Evolutionary conservation across 2,113 vertebrate genomes (phyloP), one percentile per base, ranked within the genome.

Genomic region (Psilopsiagon aurifrons): DNA sequence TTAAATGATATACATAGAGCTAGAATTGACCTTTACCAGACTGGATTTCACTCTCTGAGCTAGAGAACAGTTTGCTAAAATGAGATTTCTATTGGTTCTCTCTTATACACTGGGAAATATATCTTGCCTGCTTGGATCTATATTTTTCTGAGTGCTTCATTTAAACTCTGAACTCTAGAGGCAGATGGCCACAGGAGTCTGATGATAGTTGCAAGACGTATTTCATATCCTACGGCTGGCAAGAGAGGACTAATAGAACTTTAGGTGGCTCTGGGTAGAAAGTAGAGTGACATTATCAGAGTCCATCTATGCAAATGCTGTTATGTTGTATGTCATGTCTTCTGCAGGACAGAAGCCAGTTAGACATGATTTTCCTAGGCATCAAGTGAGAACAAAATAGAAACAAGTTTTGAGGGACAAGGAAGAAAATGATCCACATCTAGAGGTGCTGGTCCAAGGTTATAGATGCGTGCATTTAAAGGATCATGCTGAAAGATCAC

Each of bases 1-100:
- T 93, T 33, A 88, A 93, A 60, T 0, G 0, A 49, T 57, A 83
- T 13, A 73, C 27, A 51, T 1, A 81, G 46, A 64, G n/a, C 31
- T 81, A 70, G 84, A 82, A 75, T 2, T 87, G 86, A 96, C 93
- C 84, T 87, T 95, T 54, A 63, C 20, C n/a, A 92, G 44, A 11
- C 49, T 69, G 60, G 29, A 84, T 93, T 92, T 92, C 51, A 44
- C 27, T 75, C 25, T 47, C 23, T 46, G 74, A 89, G 83, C 54
- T 83, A 39, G 27, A 52, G 59, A 74, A 29, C 5, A 14, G 35
- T 90, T 83, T 93, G 82, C 55, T 88, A 84, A 80, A 83, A 62
- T 60, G 24, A 35, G 24, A 47, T 94, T 92, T 94, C 46, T 92
- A 31, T 90, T 83, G 80, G 76, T 71, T 71, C 60, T 74, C 8